A percentile compares a stretch with the other conserved stretches of the same genome.
Conservation (phyloP, 2,113 vertebrate genomes). For the Mormyrus lacerda region DNA sequence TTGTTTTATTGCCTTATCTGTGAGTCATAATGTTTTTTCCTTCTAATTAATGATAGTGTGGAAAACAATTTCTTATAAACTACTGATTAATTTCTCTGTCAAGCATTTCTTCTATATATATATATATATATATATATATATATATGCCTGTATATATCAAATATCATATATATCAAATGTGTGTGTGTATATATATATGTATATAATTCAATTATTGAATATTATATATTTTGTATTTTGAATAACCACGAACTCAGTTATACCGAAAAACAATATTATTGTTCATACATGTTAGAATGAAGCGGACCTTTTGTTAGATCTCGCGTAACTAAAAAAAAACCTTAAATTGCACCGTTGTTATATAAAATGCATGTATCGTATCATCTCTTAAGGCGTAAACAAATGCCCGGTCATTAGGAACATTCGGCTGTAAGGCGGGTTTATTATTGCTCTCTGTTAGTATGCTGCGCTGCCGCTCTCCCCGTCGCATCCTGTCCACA, state of each 20-base stretch:
- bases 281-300: neutral
- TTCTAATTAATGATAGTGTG: neutral
- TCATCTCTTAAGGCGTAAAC: neutral
- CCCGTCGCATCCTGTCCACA: constrained; percentile 41
- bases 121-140: too few species aligned
- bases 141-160: too few species aligned
- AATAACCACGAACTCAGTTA: neutral
- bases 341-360: neutral
- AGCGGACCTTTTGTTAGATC: neutral
- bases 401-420: neutral
- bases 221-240: neutral
- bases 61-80: neutral
- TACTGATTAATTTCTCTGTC: neutral
- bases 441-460: constrained; percentile 31
- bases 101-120: neutral
- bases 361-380: neutral
- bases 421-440: neutral
- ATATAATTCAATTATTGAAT: neutral
- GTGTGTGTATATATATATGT: neutral
- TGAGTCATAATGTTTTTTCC: neutral
- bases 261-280: neutral
- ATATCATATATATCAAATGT: too few species aligned
- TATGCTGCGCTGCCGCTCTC: constrained; percentile 39
- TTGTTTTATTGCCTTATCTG: neutral
- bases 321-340: neutral